Percentiles rank a stretch among this genome's conserved stretches.
Conservation (phyloP, 2,888 invertebrate species). For the Morpho achilles region DNA sequence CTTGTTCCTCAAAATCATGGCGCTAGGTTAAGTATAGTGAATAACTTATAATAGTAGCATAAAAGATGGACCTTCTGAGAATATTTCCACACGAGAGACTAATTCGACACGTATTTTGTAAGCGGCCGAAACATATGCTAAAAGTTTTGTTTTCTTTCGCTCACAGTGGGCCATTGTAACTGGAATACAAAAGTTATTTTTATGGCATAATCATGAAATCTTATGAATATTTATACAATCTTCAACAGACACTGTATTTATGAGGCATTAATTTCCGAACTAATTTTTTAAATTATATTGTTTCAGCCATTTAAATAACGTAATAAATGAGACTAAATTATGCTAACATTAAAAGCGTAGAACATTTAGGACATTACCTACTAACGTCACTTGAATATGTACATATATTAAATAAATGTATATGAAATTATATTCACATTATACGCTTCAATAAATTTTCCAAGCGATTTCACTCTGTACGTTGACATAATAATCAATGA, state of each 20-base stretch:
- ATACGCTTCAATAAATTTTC: no score
- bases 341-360: no score
- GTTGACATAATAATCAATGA: no score
- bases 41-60: neutral
- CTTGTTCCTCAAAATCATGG: neutral
- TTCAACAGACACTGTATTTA: neutral
- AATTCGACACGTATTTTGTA: slow-evolving; percentile 12
- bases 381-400: no score
- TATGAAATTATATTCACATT: no score
- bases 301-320: no score
- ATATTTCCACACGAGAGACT: slow-evolving; percentile 1
- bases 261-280: neutral
- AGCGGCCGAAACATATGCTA: slow-evolving; percentile 14
- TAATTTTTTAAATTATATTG: neutral
- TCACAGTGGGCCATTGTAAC: slow-evolving; percentile 2
- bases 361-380: no score
- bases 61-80: slow-evolving; percentile 8
- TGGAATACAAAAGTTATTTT: slow-evolving; percentile 9
- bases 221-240: slow-evolving; percentile 2
- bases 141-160: slow-evolving; percentile 10
- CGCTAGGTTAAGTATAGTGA: slow-evolving; percentile 1
- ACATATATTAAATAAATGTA: no score
- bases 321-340: no score
- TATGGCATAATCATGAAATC: slow-evolving; percentile 1
- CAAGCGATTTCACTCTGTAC: no score